Conservation (phyloP, 2,113 vertebrate species). For the Sphaerodactylus townsendi region DNA sequence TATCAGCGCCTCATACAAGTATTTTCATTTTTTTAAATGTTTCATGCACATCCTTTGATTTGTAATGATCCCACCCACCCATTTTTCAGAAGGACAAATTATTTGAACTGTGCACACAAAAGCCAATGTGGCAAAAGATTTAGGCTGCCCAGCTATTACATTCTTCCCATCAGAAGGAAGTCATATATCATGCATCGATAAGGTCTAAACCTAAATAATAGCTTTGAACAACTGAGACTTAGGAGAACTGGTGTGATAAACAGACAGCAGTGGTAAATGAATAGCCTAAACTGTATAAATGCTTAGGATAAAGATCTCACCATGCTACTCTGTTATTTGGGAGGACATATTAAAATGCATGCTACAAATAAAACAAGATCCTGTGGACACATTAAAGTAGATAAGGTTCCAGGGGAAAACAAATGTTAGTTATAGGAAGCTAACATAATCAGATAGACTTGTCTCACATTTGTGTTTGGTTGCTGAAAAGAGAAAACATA, state of each 20-base stretch:
- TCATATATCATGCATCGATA: background rate
- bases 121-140: too few species aligned
- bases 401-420: background rate
- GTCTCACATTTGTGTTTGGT: background rate
- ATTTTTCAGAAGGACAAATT: too few species aligned
- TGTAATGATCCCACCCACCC: too few species aligned
- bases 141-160: too few species aligned
- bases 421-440: accelerated
- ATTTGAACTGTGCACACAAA: background rate
- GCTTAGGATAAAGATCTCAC: background rate
- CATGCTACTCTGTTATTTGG: background rate
- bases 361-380: background rate
- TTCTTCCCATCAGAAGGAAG: background rate
- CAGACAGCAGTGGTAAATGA: background rate
- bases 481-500: background rate
- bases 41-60: too few species aligned
- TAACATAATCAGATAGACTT: background rate
- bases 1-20: too few species aligned
- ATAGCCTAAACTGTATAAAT: background rate
- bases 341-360: background rate
- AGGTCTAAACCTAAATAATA: slow-evolving; percentile 1
- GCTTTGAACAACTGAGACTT: background rate
- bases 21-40: too few species aligned
- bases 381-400: background rate
- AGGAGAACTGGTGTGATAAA: background rate